Base-by-base conservation (phyloP, 2,797 vertebrate species). In the Sebastes ruberrimus region DNA sequence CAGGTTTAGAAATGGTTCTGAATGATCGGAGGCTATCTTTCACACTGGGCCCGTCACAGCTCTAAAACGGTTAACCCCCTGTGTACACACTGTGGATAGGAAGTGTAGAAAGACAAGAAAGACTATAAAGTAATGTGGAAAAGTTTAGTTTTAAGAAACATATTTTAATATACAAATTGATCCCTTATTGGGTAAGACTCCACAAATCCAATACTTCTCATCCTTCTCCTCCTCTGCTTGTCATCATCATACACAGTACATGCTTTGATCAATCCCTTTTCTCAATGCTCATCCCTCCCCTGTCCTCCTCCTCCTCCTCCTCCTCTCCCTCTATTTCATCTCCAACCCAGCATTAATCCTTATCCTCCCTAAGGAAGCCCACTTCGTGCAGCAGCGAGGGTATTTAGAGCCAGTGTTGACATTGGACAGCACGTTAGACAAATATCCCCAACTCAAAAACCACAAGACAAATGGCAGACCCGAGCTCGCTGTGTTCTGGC, bases 351-450 rank as follows among this genome's bases (percentile, higher is more conserved):
- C 87, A 92, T 93, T 93, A 92, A 92, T 93, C 89, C 86, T 91
- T 61, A 85, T 86, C 91, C 92, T 93, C 91, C 90, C 91, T 46
- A 16, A 92, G 91, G 93, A 93, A 91, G 80, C 87, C 89, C 84
- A 93, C 93, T 94, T 90, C 82, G 83, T 93, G 88, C 80, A 86
- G 92, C 85, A 76, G 78, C 59, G 32, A 84, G 86, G 86, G 90
- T 94, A 94, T 95, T 93, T 92, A 88, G 92, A 93, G 88, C 81
- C 65, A 71, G 76, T 96, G 94, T 95, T 95, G 94, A 95, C 92
- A 92, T 93, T 95, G 94, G 94, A 95, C 90, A 60, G 90, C 80
- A 59, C 59, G 88, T 90, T 90, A 93, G 90, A 94, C 93, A 94
- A 94, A 94, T 93, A 93, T 92, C 92, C 86, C 79, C 68, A 78